These are phyloP conservation scores for Phodopus roborovskii DNA, from an alignment of 2,113 vertebrate genomes.

Conservation along the genomic window DNA sequence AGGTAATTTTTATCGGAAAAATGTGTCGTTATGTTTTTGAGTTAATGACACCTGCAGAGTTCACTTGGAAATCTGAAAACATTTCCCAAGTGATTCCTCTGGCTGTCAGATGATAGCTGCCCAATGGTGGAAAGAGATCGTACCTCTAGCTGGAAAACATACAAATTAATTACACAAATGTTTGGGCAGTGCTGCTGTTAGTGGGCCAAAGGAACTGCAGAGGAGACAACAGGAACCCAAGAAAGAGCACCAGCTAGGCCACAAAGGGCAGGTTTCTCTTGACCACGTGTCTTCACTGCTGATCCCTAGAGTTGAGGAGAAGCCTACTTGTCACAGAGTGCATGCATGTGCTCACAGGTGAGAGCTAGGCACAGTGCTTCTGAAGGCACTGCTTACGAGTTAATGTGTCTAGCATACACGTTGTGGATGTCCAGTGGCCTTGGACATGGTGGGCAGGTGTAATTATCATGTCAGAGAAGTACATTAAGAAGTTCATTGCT, in stretches of 20 bases:
- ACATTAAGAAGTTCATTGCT: background rate
- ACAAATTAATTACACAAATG: constrained; percentile 22
- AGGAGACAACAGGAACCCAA: background rate
- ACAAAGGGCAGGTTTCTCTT: background rate
- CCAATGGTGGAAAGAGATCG: background rate
- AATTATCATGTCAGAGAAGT: background rate
- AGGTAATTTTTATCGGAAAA: constrained; percentile 7
- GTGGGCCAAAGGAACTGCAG: background rate
- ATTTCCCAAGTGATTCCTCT: constrained; percentile 26
- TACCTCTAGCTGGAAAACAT: background rate
- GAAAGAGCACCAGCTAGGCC: background rate
- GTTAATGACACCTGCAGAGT: constrained; percentile 31
- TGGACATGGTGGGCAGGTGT: background rate
- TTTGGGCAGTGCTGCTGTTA: background rate
- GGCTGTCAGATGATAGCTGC: background rate
- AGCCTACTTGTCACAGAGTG: background rate
- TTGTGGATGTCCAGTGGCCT: background rate
- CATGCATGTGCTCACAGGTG: background rate
- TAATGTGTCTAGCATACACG: background rate
- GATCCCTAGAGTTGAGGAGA: background rate
- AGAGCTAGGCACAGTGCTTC: background rate
- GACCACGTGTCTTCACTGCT: rapidly evolving
- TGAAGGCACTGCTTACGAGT: background rate
- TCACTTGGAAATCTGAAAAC: constrained; percentile 37
- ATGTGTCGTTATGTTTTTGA: background rate